Percentiles rank a stretch among this genome's conserved stretches.
These are phyloP conservation scores for Cotesia glomerata DNA, from an alignment of 1,140 invertebrate genomes.

Conservation along the genomic window DNA sequence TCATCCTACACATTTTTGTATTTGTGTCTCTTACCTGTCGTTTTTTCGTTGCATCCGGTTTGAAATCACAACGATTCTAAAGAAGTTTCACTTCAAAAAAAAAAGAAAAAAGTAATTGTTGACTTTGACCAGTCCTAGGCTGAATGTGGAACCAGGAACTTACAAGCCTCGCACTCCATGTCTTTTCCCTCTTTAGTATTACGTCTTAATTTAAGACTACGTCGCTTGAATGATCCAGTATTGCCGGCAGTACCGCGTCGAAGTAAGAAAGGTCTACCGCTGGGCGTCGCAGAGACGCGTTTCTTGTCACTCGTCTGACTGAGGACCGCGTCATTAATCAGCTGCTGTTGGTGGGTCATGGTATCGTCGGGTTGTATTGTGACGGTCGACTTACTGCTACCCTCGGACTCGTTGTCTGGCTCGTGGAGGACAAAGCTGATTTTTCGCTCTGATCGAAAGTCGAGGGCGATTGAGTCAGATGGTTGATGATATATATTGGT, in stretches of 20 bases:
- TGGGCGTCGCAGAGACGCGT: constrained; percentile 63
- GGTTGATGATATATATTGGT: constrained; percentile 23
- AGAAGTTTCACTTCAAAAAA: too few relatives aligned
- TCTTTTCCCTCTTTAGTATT: constrained; percentile 83
- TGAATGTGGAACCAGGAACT: constrained; percentile 45
- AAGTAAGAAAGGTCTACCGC: constrained; percentile 75
- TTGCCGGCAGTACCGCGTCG: constrained; percentile 72
- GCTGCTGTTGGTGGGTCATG: too few relatives aligned
- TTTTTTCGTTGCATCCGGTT: too few relatives aligned
- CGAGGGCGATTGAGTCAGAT: constrained; percentile 32
- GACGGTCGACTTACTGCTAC: constrained; percentile 90
- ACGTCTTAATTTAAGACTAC: constrained; percentile 87
- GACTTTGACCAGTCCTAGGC: constrained; percentile 6
- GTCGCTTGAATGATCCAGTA: constrained; percentile 85
- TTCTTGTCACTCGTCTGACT: constrained; percentile 54
- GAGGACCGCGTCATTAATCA: constrained; percentile 36
- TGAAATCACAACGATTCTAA: too few relatives aligned
- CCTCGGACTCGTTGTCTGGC: constrained; percentile 92
- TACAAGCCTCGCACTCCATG: constrained; percentile 77
- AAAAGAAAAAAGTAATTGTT: constrained; percentile 1
- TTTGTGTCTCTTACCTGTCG: too few relatives aligned
- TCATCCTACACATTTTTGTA: too few relatives aligned
- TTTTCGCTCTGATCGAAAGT: constrained; percentile 74
- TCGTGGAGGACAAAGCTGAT: constrained; percentile 97
- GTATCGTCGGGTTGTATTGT: constrained; percentile 70